These are phyloP conservation scores for Lasioglossum oenotherae DNA, from an alignment of 2,888 invertebrate genomes.

Conservation along the genomic window DNA sequence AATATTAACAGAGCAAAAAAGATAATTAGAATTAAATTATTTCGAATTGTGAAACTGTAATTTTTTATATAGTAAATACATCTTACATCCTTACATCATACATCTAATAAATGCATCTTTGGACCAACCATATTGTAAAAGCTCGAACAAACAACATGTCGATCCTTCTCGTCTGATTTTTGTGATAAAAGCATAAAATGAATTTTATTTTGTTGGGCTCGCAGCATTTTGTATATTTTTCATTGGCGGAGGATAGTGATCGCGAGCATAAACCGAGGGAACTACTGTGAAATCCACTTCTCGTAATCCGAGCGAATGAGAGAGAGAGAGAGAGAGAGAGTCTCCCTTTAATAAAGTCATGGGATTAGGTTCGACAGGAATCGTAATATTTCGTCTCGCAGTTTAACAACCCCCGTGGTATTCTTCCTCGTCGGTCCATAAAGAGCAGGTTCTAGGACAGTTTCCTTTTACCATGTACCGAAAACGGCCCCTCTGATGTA, in stretches of 20 bases:
- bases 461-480: slow-evolving; percentile 6
- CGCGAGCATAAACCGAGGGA: not conserved
- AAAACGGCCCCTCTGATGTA: slow-evolving; percentile 37
- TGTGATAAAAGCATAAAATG: too few relatives aligned
- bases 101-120: too few relatives aligned
- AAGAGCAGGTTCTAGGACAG: slow-evolving; percentile 18
- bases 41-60: too few relatives aligned
- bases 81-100: too few relatives aligned
- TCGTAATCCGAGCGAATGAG: not conserved
- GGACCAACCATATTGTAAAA: too few relatives aligned
- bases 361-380: slow-evolving; percentile 1
- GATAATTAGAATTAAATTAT: too few relatives aligned
- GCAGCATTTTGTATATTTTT: not conserved
- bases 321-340: not conserved
- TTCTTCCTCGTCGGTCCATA: not conserved
- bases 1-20: too few relatives aligned
- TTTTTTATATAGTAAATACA: too few relatives aligned
- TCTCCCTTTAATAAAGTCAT: not conserved
- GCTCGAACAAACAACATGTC: too few relatives aligned
- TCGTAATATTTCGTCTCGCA: slow-evolving; percentile 10
- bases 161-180: too few relatives aligned
- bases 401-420: slow-evolving; percentile 3
- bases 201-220: not conserved
- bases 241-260: not conserved
- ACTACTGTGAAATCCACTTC: not conserved